phyloP scores from a whole-genome alignment of 2,888 invertebrate species.

The Silvanus unidentatus region DNA sequence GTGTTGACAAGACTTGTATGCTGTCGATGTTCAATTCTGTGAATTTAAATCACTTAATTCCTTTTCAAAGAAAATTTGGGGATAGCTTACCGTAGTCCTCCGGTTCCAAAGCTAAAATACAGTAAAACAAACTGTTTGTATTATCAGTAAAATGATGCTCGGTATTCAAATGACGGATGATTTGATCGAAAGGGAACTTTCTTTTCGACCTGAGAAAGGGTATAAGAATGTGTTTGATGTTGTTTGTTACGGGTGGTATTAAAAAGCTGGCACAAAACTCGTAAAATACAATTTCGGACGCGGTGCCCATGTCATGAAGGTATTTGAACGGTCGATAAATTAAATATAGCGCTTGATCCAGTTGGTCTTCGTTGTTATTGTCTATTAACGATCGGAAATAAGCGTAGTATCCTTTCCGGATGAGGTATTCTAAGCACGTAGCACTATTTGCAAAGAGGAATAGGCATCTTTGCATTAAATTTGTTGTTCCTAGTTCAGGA shows the following conservation, averaged over 20 bases:
- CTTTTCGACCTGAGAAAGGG: conserved; percentile 57
- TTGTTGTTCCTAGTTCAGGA: conserved; percentile 42
- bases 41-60: conserved; percentile 24
- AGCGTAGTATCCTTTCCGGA: conserved; percentile 65
- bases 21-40: conserved; percentile 48
- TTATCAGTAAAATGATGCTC: conserved; percentile 42
- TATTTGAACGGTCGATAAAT: conserved; percentile 68
- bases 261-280: conserved; percentile 64
- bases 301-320: conserved; percentile 46
- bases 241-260: conserved; percentile 59
- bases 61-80: neutral
- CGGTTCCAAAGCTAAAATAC: conserved; percentile 63
- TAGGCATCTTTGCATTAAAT: conserved; percentile 71
- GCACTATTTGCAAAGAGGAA: conserved; percentile 62
- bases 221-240: conserved; percentile 63
- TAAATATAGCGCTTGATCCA: conserved; percentile 66
- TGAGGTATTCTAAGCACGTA: conserved; percentile 51
- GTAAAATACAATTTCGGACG: conserved; percentile 47
- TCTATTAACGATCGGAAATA: conserved; percentile 67
- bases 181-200: conserved; percentile 48
- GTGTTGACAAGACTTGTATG: conserved; percentile 55
- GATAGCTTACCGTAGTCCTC: conserved; percentile 55
- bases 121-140: conserved; percentile 57
- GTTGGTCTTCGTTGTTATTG: conserved; percentile 54
- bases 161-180: conserved; percentile 41